Conservation (phyloP, 92 coral and sea anemone genomes). For the Porites cylindrica region DNA sequence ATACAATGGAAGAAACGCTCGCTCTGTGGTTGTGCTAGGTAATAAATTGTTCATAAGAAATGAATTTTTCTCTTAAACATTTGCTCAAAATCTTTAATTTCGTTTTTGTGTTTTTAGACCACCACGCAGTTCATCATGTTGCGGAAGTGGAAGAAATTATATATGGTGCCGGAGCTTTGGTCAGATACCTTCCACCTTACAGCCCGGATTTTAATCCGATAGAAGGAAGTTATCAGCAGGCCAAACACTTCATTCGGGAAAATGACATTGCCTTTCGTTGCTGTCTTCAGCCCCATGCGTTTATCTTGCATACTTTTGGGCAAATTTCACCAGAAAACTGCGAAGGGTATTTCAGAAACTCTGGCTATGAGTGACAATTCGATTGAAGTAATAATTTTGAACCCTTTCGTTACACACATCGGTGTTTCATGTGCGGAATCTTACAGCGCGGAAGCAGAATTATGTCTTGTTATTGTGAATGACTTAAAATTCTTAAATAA, state of each 20-base stretch:
- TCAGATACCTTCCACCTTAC: slow-evolving; percentile 63
- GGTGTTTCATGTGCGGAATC: background rate
- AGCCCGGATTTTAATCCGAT: slow-evolving; percentile 67
- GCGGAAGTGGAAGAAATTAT: slow-evolving; percentile 38
- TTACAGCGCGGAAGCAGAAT: no score
- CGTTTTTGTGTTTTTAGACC: slow-evolving; percentile 1
- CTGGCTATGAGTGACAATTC: slow-evolving; percentile 4
- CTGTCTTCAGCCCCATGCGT: slow-evolving; percentile 20
- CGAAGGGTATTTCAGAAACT: slow-evolving; percentile 9
- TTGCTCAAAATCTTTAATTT: background rate
- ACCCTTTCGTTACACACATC: slow-evolving; percentile 2
- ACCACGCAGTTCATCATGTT: slow-evolving; percentile 47
- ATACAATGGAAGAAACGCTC: slow-evolving; percentile 7
- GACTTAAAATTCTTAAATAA: no score
- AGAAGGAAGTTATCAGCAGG: slow-evolving; percentile 38
- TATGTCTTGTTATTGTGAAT: no score
- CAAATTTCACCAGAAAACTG: slow-evolving; percentile 12
- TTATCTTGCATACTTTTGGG: slow-evolving; percentile 39
- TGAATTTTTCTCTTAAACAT: background rate
- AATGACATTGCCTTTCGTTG: slow-evolving; percentile 47
- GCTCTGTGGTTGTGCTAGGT: slow-evolving; percentile 3
- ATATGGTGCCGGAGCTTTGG: slow-evolving; percentile 49
- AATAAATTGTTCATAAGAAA: background rate
- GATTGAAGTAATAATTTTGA: background rate
- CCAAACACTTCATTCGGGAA: slow-evolving; percentile 49